A percentile compares a stretch with the other conserved stretches of the same genome.
Evolutionary conservation across 2,888 invertebrate genomes (phyloP).

Genomic region (Plebejus anna): DNA sequence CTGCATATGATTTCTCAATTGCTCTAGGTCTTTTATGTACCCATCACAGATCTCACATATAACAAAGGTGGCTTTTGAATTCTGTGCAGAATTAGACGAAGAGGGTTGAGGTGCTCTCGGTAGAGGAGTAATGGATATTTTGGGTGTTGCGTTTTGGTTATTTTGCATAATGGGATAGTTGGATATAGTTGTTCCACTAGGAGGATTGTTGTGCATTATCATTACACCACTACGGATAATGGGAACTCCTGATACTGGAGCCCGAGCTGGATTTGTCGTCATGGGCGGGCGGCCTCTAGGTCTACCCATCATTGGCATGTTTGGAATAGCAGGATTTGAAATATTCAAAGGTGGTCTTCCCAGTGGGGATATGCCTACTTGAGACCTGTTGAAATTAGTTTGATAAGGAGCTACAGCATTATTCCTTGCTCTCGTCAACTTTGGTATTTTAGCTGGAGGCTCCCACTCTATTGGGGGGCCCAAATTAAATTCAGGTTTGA

Average conservation of each 20-base stretch:
- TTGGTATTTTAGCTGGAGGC: conserved; percentile 95
- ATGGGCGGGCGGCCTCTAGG: conserved; percentile 74
- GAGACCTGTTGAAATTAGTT: conserved; percentile 70
- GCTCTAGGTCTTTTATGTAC: conserved; percentile 97
- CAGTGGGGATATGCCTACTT: conserved; percentile 67
- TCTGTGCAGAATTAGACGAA: conserved; percentile 60
- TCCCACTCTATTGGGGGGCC: conserved; percentile 95
- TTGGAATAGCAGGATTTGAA: conserved; percentile 50
- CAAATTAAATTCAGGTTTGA: conserved; percentile 92
- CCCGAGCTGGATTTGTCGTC: conserved; percentile 49
- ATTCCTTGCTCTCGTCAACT: conserved; percentile 72
- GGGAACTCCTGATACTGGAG: conserved; percentile 69
- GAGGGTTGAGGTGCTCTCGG: conserved; percentile 83
- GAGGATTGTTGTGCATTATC: conserved; percentile 83
- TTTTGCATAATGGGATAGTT: conserved; percentile 68
- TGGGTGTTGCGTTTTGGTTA: conserved; percentile 84
- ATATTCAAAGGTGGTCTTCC: conserved; percentile 61
- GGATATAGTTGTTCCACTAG: conserved; percentile 63
- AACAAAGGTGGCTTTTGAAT: conserved; percentile 91
- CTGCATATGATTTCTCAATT: conserved; percentile 97
- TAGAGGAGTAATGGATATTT: conserved; percentile 94
- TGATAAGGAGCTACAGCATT: conserved; percentile 70
- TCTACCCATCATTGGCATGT: conserved; percentile 60
- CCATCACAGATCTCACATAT: conserved; percentile 99
- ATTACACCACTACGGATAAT: conserved; percentile 81